Percentiles rank a stretch among this genome's conserved stretches.
Evolutionary conservation across 2,113 vertebrate genomes (phyloP).

Genomic region (Cephalopterus ornatus): DNA sequence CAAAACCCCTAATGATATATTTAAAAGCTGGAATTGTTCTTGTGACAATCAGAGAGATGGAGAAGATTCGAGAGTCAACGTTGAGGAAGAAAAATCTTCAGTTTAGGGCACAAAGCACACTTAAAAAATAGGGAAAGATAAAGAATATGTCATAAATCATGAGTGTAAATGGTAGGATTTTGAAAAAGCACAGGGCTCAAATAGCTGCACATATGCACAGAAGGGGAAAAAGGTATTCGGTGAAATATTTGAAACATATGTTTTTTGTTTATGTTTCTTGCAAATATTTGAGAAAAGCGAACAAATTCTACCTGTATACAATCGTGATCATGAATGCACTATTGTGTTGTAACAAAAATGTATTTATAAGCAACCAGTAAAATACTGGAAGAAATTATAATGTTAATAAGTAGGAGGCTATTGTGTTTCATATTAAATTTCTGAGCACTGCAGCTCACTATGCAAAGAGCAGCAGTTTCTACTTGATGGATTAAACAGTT

Average conservation of each 20-base stretch:
- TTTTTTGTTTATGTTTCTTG: constrained; percentile 78
- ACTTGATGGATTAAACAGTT: constrained; percentile 78
- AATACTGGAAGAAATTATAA: constrained; percentile 72
- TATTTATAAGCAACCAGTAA: constrained; percentile 75
- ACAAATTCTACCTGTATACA: constrained; percentile 77
- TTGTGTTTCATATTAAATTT: constrained; percentile 74
- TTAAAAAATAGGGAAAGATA: constrained; percentile 33
- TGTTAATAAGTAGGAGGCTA: constrained; percentile 72
- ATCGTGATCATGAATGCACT: constrained; percentile 72
- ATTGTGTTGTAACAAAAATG: constrained; percentile 77
- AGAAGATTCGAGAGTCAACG: background rate
- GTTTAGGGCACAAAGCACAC: constrained; percentile 2
- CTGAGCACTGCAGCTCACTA: constrained; percentile 61
- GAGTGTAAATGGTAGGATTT: constrained; percentile 1
- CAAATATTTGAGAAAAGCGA: constrained; percentile 72
- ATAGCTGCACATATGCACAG: constrained; percentile 33
- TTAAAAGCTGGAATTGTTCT: background rate
- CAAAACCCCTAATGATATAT: background rate
- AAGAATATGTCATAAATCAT: constrained; percentile 39
- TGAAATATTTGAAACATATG: constrained; percentile 78
- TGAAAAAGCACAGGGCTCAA: constrained; percentile 51
- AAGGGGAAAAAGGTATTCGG: constrained; percentile 69
- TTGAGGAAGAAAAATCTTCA: background rate
- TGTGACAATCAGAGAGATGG: background rate
- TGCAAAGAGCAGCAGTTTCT: constrained; percentile 69